Base-by-base conservation (phyloP, 2,888 invertebrate species). In the Orthosia incerta region DNA sequence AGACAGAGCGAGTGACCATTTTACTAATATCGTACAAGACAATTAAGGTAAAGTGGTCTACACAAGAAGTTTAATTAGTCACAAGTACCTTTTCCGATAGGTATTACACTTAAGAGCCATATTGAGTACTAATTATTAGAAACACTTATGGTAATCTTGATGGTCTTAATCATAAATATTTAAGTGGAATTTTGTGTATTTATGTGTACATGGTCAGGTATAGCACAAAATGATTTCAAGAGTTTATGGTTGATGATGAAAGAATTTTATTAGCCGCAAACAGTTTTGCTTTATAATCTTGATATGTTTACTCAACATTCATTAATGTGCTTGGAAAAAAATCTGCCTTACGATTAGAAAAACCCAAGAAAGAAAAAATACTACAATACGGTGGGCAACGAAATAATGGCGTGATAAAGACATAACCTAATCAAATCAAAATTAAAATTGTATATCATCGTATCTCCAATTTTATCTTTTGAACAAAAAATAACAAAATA, bases 401-500 rank as follows among this genome's bases (percentile, higher is more conserved):
- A 62, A 71, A 57, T 69, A 57, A 63, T 60, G 1, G 20, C 20
- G 39, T 76, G 65, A 83, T 83, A 73, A 84, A 78, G 82, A 76
- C 62, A 76, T 83, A 80, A 82, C 61, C n/a, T 78, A 85, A 84
- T 80, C 78, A 11, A 82, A 84, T 84, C 71, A 79, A 74, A 84
- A 86, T 83, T 87, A 86, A 86, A 87, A 90, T 90, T 84, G 71
- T 74, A 85, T 87, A 90, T 87, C 87, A 86, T 86, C 85, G 79
- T 87, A 91, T 91, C 89, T 86, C 76, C 80, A 79, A 85, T 87
- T 86, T 87, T 84, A 86, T 85, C 79, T 83, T 86, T 73, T 70
- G 66, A 51, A 74, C 71, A 85, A 86, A 87, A 86, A 90, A 82
- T 82, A 88, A 88, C 82, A 87, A 89, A 86, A 87, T 85, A 84